Evolutionary conservation across 2,113 vertebrate genomes (phyloP), one percentile per base, ranked within the genome.

Genomic region (Scophthalmus maximus): DNA sequence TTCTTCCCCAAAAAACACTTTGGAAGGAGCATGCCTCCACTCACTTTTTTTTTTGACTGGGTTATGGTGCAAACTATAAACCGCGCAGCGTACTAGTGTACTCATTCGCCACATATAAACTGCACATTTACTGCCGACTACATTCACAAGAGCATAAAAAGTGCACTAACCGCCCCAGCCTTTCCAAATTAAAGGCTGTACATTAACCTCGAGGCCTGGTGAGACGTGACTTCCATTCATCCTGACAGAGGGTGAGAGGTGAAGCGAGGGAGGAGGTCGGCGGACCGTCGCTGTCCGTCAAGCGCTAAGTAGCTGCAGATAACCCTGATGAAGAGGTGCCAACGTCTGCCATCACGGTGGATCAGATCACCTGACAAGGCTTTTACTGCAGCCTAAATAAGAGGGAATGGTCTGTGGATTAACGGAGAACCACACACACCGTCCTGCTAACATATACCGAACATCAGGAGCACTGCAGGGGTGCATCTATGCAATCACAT

Each of bases 31-130:
- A 74, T 59, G 86, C 73, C 83, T 76, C 55, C 67, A 38, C 72
- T 71, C 73, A 73, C 74, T 76, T 76, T 44, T 62, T 73, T 80
- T 59, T 63, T 69, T 73, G 79, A 27, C 83, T 88, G 81, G 73
- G 75, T 80, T 79, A 70, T 74, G 57, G 58, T 87, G 65, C 58
- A 59, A 84, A 82, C 81, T 67, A 79, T 68, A 52, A 85, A 78
- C 76, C 69, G 44, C 74, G 64, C 46, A 72, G 70, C 27, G 44
- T 34, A 47, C 63, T 15, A 61, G 22, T 64, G 65, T 79, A 85
- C 82, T 91, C 73, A 88, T 88, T 90, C 87, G 83, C 80, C 76
- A 44, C 76, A 58, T 59, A 73, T 72, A 78, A 84, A 79, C 36
- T 18, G 10, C 73, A 63, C 64, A 47, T 34, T 57, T 69, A 38